A percentile compares a stretch with the other conserved stretches of the same genome.
These are phyloP conservation scores for Cerastis leucographa DNA, from an alignment of 2,888 invertebrate species.

Conservation along the genomic window DNA sequence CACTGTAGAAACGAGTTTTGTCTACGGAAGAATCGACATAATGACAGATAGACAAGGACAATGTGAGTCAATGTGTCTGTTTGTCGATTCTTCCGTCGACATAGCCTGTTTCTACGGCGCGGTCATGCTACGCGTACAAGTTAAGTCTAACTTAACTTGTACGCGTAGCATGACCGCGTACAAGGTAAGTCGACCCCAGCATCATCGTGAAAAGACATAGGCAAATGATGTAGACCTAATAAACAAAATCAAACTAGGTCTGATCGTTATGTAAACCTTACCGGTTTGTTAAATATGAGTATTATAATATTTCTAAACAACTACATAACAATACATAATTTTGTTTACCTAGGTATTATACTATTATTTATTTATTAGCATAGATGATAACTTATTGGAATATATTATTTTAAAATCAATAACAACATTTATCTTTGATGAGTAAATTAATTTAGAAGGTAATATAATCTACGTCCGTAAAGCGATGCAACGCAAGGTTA, in stretches of 20 bases:
- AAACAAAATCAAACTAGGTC: not conserved
- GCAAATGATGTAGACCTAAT: not conserved
- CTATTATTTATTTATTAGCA: conserved; percentile 1
- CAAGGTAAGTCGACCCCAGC: not conserved
- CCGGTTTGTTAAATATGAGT: not conserved
- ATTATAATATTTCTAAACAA: not conserved
- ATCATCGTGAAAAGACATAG: not conserved
- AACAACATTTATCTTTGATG: conserved; percentile 21
- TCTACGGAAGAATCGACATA: no score
- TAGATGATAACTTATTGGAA: not conserved
- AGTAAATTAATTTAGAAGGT: conserved; percentile 57
- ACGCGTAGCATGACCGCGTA: no score
- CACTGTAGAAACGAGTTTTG: no score
- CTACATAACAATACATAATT: no score
- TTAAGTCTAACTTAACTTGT: no score
- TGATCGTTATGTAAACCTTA: not conserved
- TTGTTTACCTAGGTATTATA: not conserved
- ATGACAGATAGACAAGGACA: no score
- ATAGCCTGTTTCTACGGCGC: no score
- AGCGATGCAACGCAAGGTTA: conserved; percentile 54
- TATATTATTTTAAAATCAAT: conserved; percentile 26
- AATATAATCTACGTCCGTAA: conserved; percentile 31
- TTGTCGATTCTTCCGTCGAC: no score
- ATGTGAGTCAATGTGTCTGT: no score
- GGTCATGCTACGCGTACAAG: no score